Base-by-base conservation (phyloP, 2,888 invertebrate genomes). In the Oxystoma pomonae region DNA sequence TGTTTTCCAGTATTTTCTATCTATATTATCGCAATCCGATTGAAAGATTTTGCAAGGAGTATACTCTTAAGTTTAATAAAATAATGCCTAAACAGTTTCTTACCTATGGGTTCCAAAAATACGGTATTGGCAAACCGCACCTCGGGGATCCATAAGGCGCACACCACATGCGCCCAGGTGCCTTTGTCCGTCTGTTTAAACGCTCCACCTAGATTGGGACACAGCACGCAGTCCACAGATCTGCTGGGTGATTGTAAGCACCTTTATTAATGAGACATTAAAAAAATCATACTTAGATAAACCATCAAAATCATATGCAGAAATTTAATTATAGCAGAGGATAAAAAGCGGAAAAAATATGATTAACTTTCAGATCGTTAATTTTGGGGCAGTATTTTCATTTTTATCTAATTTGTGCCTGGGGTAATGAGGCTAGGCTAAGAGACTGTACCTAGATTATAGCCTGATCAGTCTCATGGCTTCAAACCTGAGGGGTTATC, bases 111-210 rank as follows among this genome's bases (percentile, higher is more conserved):
- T 80, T 99, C 99, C 70, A 98, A 83, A 76, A 98, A 98, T 2
- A 94, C 98, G 0, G 97, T 97, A 78, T 99, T 99, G 0, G 98
- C 98, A 79, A 99, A 99, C 69, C 95, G 86, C 56, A 93, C 98
- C 86, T 99, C 99, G 1, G 98, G 99, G 73, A 99, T 96, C 98
- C 99, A 99, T 1, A 99, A 83, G 0, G 98, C 98, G 79, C 99
- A 99, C 0, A 98, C 95, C 1, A 99, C 98, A 78, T 99, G 99
- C 1, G 97, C 98, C 99, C 99, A 99, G 0, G 92, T 90, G 0
- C 92, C 87, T 74, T 94, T 89, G 78, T 97, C 97, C 0, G 98
- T 97, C 81, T 98, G 98, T 80, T 99, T 99, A 78, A 99, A 98
- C 21, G 99, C 99, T 61, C 99, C 99, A 60, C 96, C 96, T 73